Percentiles rank a stretch among this genome's conserved stretches.
Evolutionary conservation across 2,113 vertebrate species (phyloP).

Genomic region (Tachycineta bicolor): DNA sequence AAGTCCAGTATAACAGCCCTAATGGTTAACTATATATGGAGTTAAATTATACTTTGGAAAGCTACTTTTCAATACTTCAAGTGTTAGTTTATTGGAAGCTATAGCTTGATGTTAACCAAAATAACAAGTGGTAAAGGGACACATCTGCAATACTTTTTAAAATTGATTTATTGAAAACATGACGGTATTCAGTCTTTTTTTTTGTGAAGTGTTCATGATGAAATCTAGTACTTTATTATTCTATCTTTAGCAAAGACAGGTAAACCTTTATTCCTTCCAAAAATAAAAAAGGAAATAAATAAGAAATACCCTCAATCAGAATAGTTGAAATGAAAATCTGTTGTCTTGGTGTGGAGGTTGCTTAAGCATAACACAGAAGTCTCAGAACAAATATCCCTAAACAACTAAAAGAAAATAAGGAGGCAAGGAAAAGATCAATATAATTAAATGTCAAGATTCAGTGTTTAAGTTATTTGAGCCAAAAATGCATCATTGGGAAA

Average conservation of each 20-base stretch:
- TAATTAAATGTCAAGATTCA: slow-evolving; percentile 48
- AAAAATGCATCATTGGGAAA: slow-evolving; percentile 31
- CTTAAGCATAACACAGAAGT: background rate
- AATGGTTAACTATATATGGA: background rate
- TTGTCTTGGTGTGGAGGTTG: background rate
- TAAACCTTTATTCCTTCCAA: background rate
- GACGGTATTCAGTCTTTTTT: background rate
- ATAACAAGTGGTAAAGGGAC: background rate
- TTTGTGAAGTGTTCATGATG: background rate
- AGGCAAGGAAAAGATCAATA: slow-evolving; percentile 20
- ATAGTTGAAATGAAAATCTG: background rate
- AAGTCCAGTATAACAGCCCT: background rate
- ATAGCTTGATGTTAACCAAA: background rate
- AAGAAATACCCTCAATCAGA: background rate
- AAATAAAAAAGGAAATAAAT: background rate
- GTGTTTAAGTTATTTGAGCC: slow-evolving; percentile 23
- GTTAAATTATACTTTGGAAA: background rate
- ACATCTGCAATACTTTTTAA: background rate
- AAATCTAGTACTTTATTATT: background rate
- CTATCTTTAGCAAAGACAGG: background rate
- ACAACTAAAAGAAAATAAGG: slow-evolving; percentile 15
- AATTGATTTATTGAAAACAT: background rate
- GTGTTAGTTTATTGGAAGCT: background rate
- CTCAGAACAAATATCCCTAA: slow-evolving; percentile 23
- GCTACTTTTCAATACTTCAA: background rate